These are phyloP conservation scores for Rhyacophila brunnea DNA, from an alignment of 1,140 invertebrate genomes.

Conservation along the genomic window DNA sequence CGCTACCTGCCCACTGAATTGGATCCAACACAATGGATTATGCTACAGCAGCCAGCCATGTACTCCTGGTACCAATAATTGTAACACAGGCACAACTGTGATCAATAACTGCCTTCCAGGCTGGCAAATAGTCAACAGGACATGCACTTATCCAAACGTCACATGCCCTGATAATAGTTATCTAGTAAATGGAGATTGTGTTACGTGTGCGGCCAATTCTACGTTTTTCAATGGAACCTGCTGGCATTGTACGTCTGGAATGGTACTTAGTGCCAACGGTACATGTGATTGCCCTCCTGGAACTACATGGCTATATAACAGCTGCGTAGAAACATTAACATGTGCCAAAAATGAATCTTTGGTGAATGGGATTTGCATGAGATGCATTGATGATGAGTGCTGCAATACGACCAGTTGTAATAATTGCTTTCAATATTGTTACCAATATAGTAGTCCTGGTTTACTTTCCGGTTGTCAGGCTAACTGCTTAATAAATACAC, in stretches of 20 bases:
- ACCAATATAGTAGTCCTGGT: background rate
- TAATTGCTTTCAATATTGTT: too few species aligned
- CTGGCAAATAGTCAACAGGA: background rate
- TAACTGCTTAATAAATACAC: background rate
- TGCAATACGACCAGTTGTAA: too few species aligned
- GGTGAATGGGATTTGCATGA: too few species aligned
- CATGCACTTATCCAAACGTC: background rate
- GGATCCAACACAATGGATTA: background rate
- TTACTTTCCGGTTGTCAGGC: background rate
- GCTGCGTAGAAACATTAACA: too few species aligned
- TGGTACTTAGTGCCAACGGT: too few species aligned
- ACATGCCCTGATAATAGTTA: background rate
- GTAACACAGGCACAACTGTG: background rate
- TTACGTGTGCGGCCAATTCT: too few species aligned
- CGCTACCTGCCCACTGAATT: background rate
- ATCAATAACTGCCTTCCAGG: background rate
- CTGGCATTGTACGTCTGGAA: too few species aligned
- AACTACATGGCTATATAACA: too few species aligned
- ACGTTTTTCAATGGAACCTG: too few species aligned
- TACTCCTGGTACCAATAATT: background rate
- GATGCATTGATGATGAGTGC: too few species aligned
- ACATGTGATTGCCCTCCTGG: too few species aligned
- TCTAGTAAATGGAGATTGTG: background rate
- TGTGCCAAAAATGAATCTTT: too few species aligned
- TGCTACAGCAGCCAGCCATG: background rate